Conservation (phyloP, 2,888 invertebrate genomes). For the Chrysolina americana region DNA sequence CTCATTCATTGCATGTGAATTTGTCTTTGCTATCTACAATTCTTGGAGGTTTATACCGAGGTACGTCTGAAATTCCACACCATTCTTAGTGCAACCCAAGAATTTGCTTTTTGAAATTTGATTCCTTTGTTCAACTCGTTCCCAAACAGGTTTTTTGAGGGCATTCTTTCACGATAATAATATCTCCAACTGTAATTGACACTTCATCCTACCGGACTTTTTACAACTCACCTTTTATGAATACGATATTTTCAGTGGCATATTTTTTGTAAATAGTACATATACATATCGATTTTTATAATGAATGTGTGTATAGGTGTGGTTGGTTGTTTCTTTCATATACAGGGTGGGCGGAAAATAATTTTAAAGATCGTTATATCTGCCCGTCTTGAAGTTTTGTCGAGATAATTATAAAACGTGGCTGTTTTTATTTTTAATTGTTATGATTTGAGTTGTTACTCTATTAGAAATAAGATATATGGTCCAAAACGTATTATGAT, state of each 20-base stretch:
- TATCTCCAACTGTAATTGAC: slow-evolving; percentile 9
- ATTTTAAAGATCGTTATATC: slow-evolving; percentile 19
- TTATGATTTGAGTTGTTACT: slow-evolving; percentile 62
- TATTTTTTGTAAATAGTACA: slow-evolving; percentile 56
- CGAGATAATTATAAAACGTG: slow-evolving; percentile 60
- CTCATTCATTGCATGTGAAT: background rate
- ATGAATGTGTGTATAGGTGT: slow-evolving; percentile 58
- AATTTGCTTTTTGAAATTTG: slow-evolving; percentile 39
- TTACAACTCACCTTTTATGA: slow-evolving; percentile 36
- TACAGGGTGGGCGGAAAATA: slow-evolving; percentile 28
- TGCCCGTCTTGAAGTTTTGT: slow-evolving; percentile 35
- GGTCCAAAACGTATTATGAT: slow-evolving; percentile 48
- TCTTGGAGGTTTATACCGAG: background rate
- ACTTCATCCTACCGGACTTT: slow-evolving; percentile 23
- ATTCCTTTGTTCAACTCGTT: slow-evolving; percentile 28
- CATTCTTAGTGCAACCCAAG: slow-evolving; percentile 18
- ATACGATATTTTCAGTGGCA: slow-evolving; percentile 40
- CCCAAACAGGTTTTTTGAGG: slow-evolving; percentile 19
- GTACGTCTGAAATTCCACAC: slow-evolving; percentile 28
- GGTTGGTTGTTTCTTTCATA: slow-evolving; percentile 59
- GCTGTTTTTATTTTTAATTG: slow-evolving; percentile 65
- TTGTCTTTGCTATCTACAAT: background rate
- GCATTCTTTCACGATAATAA: slow-evolving; percentile 10
- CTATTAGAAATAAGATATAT: slow-evolving; percentile 47
- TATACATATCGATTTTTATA: slow-evolving; percentile 57